Evolutionary conservation across 2,797 vertebrate genomes (phyloP).

Genomic region (Xiphorhynchus erythropygius): DNA sequence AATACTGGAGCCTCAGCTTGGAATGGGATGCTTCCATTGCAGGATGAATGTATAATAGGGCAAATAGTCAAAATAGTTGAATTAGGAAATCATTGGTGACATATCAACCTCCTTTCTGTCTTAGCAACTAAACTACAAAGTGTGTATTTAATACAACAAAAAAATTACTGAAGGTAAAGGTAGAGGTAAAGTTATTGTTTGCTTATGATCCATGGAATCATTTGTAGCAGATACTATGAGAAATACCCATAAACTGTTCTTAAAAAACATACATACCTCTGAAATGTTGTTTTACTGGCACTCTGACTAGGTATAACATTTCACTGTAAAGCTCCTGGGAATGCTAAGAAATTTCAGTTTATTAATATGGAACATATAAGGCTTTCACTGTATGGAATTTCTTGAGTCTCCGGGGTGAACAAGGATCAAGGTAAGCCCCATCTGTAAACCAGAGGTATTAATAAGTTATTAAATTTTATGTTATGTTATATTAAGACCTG

Average conservation of each 20-base stretch:
- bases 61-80: background rate
- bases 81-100: background rate
- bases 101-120: background rate
- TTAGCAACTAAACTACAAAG: background rate
- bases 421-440: slow-evolving; percentile 23
- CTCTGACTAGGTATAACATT: slow-evolving; percentile 3
- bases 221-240: background rate
- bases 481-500: background rate
- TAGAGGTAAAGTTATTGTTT: background rate
- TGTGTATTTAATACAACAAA: background rate
- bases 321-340: background rate
- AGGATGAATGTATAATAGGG: background rate
- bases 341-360: slow-evolving; percentile 37
- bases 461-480: slow-evolving; percentile 56
- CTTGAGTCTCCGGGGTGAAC: background rate
- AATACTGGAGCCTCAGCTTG: background rate
- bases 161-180: background rate
- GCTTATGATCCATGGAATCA: background rate
- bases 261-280: background rate
- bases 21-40: background rate
- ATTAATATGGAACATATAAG: slow-evolving; percentile 32
- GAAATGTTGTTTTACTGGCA: slow-evolving; percentile 1
- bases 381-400: background rate
- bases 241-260: slow-evolving; percentile 21
- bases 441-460: slow-evolving; percentile 34